phyloP scores from a whole-genome alignment of 2,888 invertebrate species.

The Lucinisca nassula region DNA sequence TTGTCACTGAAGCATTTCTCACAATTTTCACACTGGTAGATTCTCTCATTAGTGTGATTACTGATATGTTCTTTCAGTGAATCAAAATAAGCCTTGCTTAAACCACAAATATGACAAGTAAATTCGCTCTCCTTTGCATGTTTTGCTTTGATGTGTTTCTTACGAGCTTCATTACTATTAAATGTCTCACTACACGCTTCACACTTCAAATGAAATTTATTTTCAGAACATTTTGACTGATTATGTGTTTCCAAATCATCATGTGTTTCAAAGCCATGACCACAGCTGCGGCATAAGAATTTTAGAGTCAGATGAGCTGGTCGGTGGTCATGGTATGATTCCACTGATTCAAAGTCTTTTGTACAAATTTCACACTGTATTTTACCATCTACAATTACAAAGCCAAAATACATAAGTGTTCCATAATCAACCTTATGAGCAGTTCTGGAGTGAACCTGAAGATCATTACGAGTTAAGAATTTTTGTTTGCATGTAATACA shows the following conservation, averaged over 20 bases:
- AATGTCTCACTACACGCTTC: conserved; percentile 51
- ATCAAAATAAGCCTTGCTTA: conserved; percentile 27
- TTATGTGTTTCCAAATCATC: conserved; percentile 45
- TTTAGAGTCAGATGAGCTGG: conserved; percentile 49
- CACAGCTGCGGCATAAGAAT: conserved; percentile 48
- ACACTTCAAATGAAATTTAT: conserved; percentile 51
- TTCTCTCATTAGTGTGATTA: conserved; percentile 48
- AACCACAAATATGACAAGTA: conserved; percentile 60
- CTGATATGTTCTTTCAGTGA: conserved; percentile 42
- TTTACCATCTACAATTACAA: conserved; percentile 45
- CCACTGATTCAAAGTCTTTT: conserved; percentile 56
- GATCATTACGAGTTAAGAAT: conserved; percentile 49
- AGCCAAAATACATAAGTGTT: conserved; percentile 64
- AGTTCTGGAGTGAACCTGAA: conserved; percentile 53
- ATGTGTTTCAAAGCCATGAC: conserved; percentile 51
- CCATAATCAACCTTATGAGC: conserved; percentile 62
- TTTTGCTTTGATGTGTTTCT: conserved; percentile 52
- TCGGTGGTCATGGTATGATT: conserved; percentile 56
- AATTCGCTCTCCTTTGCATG: conserved; percentile 52
- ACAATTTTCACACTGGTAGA: conserved; percentile 58
- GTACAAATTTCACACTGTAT: conserved; percentile 63
- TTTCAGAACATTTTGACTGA: conserved; percentile 33
- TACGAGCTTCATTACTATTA: conserved; percentile 50
- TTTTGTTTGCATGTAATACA: conserved; percentile 56
- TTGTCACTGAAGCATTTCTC: conserved; percentile 62